Base-by-base conservation (phyloP, 1,140 invertebrate genomes). In the Papilio helenus region DNA sequence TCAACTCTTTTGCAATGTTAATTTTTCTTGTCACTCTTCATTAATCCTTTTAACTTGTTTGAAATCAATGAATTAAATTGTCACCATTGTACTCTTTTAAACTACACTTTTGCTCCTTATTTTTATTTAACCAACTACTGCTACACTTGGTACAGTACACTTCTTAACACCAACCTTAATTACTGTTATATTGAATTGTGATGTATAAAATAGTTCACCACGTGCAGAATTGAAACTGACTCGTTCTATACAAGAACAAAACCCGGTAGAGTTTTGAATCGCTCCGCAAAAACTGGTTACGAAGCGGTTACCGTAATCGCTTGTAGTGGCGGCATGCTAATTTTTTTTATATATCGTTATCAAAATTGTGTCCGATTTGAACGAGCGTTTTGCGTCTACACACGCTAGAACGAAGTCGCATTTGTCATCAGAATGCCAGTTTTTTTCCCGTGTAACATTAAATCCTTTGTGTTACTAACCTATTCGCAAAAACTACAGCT, bases 401-500 rank as follows among this genome's bases (percentile, higher is more conserved):
- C 61, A 68, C 61, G 61, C 61, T 34, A 34, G 26, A 68, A 68
- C 61, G 61, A 29, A 68, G 61, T 23, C 58, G 58, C 61, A 68
- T 68, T 68, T 68, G 61, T 68, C 61, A 34, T 68, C 26, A 68
- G 14, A 61, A 61, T 61, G 9, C 55, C 29, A 23, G 10, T 68
- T 29, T 68, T 68, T 58, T 29, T 68, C 29, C 44, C 26, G 14
- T 18, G 26, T 26, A 29, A 68, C 80, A 82, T 84, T 82, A 16
- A 68, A 29, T 68, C 61, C 61, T 68, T 68, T 68, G 26, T 68
- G 61, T 29, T 68, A 80, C 84, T 86, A 83, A 80, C 84, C 82
- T 83, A 87, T 86, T 80, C 83, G 76, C 84, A 90, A 89, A 89
- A 89, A 89, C 61, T 68, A 89, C 78, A 78, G 44, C 81, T 82